Evolutionary conservation across 30 jellyfish, hydroid and myxozoan species (phyloP).

Genomic region (Aurelia coerulea): DNA sequence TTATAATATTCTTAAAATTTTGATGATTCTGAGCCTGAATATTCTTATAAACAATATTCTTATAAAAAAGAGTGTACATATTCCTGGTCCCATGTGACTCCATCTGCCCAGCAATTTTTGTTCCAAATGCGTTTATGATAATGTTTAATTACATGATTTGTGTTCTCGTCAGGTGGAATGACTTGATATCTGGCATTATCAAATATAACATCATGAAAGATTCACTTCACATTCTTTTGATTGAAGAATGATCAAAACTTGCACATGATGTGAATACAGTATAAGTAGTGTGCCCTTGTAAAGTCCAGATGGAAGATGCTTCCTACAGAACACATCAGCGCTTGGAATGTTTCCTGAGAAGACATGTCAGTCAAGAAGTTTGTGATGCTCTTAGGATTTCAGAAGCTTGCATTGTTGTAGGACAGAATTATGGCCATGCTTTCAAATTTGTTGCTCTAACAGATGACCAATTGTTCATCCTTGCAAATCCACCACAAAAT

Average conservation of each 20-base stretch:
- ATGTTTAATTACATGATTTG: too few species aligned
- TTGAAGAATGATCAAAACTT: neutral
- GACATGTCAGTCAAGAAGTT: constrained; percentile 44
- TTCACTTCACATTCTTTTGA: neutral
- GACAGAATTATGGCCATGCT: constrained; percentile 51
- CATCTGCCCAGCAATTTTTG: too few species aligned
- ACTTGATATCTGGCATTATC: too few species aligned
- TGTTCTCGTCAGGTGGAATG: too few species aligned
- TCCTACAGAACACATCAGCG: constrained; percentile 58
- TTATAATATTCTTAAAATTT: too few species aligned
- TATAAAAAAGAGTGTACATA: too few species aligned
- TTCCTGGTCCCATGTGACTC: too few species aligned
- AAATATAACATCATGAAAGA: too few species aligned
- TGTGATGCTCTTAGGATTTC: constrained; percentile 55
- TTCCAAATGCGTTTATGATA: too few species aligned
- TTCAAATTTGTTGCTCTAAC: constrained; percentile 61
- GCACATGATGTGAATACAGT: neutral
- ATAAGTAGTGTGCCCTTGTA: neutral
- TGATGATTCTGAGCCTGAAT: too few species aligned
- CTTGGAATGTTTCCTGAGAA: constrained; percentile 39
- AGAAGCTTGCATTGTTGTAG: constrained; percentile 68
- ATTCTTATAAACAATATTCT: too few species aligned
- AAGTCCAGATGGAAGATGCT: constrained; percentile 47
- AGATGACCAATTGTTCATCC: constrained; percentile 24
- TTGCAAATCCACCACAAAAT: constrained; percentile 66